phyloP scores from a whole-genome alignment of 1,140 invertebrate species.

The Megathymus violae region DNA sequence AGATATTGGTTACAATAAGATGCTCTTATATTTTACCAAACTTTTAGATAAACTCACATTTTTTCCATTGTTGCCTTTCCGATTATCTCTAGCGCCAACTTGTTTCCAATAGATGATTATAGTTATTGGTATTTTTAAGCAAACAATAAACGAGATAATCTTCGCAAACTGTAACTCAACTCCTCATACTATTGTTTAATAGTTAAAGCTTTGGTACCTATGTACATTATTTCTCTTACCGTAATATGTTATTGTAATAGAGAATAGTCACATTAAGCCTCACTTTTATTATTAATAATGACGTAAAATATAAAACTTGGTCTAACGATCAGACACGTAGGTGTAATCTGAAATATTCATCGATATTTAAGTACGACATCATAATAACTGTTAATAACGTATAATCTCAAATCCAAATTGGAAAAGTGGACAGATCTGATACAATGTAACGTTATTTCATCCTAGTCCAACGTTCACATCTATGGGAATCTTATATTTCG shows the following conservation, averaged over 20 bases:
- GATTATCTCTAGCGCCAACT: too few relatives aligned
- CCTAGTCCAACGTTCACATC: constrained; percentile 31
- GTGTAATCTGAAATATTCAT: constrained; percentile 33
- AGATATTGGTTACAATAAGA: background rate
- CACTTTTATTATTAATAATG: constrained; percentile 28
- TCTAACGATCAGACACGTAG: constrained; percentile 29
- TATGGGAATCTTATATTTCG: constrained; percentile 38
- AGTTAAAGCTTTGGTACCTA: too few relatives aligned
- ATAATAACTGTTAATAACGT: constrained; percentile 29
- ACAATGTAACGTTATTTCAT: constrained; percentile 30
- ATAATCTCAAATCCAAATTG: constrained; percentile 25
- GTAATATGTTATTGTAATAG: background rate
- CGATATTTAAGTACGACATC: constrained; percentile 27
- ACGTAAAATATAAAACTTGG: constrained; percentile 21
- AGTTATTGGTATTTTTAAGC: background rate
- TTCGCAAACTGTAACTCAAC: too few relatives aligned
- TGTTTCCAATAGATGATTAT: too few relatives aligned
- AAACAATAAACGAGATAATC: too few relatives aligned
- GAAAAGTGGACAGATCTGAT: constrained; percentile 32
- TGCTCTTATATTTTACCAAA: background rate
- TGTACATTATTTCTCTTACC: background rate
- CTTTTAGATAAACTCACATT: background rate
- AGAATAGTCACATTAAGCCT: constrained; percentile 15
- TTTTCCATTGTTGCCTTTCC: too few relatives aligned
- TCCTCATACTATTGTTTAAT: too few relatives aligned